Evolutionary conservation across 2,113 vertebrate species (phyloP).

Genomic region (Pachyramphus minor): DNA sequence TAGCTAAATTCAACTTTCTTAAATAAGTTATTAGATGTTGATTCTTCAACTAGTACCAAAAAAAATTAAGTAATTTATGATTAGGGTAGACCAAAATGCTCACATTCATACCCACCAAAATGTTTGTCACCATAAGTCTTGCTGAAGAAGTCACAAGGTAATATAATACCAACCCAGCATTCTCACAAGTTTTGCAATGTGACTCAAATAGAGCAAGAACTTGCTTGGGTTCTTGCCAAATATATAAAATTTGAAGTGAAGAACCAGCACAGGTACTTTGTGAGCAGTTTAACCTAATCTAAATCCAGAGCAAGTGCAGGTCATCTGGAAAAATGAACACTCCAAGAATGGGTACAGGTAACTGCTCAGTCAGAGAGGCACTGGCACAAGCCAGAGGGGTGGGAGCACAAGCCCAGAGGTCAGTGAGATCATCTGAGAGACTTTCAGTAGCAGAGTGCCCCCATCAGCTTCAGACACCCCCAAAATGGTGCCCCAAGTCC

Average conservation of each 20-base stretch:
- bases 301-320: not conserved
- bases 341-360: not conserved
- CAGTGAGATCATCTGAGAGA: not conserved
- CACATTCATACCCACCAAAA: not conserved
- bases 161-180: not conserved
- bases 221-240: not conserved
- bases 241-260: not conserved
- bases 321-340: not conserved
- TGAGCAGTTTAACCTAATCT: not conserved
- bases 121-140: not conserved
- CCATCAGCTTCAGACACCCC: not conserved
- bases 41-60: not conserved
- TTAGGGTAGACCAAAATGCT: not conserved
- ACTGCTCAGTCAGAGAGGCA: not conserved
- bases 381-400: not conserved
- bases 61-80: not conserved
- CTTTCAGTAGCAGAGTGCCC: not conserved
- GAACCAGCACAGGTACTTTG: not conserved
- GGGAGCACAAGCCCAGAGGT: not conserved
- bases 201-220: not conserved
- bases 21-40: not conserved
- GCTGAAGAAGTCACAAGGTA: not conserved
- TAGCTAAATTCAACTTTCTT: not conserved
- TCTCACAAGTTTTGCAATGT: not conserved
- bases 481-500: not conserved